A percentile compares a stretch with the other conserved stretches of the same genome.
Evolutionary conservation across 2,113 vertebrate genomes (phyloP).

Genomic region (Xenotilapia leptura): DNA sequence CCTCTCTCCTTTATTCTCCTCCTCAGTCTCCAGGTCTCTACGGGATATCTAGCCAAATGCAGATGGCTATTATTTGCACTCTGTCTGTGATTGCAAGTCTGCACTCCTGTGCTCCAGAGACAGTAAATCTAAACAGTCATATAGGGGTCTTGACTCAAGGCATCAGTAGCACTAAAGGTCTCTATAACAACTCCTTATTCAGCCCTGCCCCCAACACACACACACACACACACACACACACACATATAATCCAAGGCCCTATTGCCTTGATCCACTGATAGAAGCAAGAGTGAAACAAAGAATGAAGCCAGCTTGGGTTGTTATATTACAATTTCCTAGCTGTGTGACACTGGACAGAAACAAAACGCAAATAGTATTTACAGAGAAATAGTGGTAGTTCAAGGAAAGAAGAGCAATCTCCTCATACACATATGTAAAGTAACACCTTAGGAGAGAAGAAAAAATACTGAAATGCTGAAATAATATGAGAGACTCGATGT

Average conservation of each 20-base stretch:
- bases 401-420: background rate
- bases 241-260: background rate
- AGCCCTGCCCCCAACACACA: background rate
- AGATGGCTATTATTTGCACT: slow-evolving; percentile 35
- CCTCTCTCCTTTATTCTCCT: background rate
- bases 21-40: background rate
- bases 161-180: slow-evolving; percentile 51
- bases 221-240: background rate
- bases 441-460: background rate
- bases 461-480: background rate
- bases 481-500: background rate
- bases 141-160: slow-evolving; percentile 33
- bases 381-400: background rate
- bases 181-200: slow-evolving; percentile 35
- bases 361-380: background rate
- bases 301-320: slow-evolving; percentile 1
- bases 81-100: background rate
- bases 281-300: slow-evolving; percentile 9
- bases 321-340: slow-evolving; percentile 13
- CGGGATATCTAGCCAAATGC: slow-evolving; percentile 20
- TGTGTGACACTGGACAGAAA: background rate
- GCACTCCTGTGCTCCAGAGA: slow-evolving; percentile 5
- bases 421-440: background rate
- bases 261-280: slow-evolving; percentile 17
- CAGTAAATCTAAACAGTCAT: slow-evolving; percentile 51